Evolutionary conservation across 2,797 vertebrate genomes (phyloP), one percentile per base, ranked within the genome.

Genomic region (Bovichtus variegatus): DNA sequence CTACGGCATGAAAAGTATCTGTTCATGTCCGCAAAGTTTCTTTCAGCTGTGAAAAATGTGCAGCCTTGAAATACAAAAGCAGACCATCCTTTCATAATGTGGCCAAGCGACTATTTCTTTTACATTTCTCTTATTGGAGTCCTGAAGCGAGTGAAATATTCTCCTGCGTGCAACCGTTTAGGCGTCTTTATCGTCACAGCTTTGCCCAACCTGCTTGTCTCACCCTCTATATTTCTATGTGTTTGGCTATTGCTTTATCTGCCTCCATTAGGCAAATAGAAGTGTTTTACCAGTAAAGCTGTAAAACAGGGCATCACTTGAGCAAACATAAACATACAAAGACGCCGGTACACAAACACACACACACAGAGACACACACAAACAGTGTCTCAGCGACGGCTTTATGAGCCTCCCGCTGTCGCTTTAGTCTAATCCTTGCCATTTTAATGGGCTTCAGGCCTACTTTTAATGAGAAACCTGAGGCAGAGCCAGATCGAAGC

Each of bases 361-460:
- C n/a, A 41, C 54, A n/a, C 25, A 15, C 38, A 38, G 36, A 41
- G 47, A 41, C 63, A 66, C 21, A 71, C 41, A 65, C 36, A 44
- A 1, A 25, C 67, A 46, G 41, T 44, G 69, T 88, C 87, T 89
- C 69, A 64, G 46, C 68, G 13, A 21, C n/a, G 40, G 88, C 78
- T 89, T 87, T 89, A 58, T 16, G 43, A 81, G 76, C 69, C 74
- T 90, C 87, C 85, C 36, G 77, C 84, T 88, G 87, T 68, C 16
- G 23, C 70, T 81, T 81, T 34, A 75, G 66, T 86, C 73, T 91
- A 89, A 91, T 92, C 85, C 87, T 76, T 80, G 72, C 38, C 74
- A 71, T 89, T 90, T 93, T 88, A 89, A 87, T 88, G 76, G 85
- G 84, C 84, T 91, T 85, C 60, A 71, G 80, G 59, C 77, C 76